These are phyloP conservation scores for Paramormyrops hopkinsi DNA, from an alignment of 2,797 vertebrate genomes.

Conservation along the genomic window DNA sequence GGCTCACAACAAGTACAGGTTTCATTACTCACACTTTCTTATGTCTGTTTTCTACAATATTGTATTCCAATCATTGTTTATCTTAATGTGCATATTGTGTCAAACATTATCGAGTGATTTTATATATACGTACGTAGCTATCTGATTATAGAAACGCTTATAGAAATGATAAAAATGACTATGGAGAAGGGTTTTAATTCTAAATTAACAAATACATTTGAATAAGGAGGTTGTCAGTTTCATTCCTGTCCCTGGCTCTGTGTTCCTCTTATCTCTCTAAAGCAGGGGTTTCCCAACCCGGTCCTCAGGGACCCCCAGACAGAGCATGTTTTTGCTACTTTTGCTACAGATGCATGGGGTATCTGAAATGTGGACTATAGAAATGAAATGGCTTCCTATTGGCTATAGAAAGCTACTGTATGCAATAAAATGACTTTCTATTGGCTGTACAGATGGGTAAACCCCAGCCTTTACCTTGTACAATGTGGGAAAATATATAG, in stretches of 20 bases:
- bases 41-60: not conserved
- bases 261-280: not conserved
- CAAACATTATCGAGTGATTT: not conserved
- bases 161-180: not conserved
- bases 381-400: not conserved
- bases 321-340: not conserved
- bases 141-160: not conserved
- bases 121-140: not conserved
- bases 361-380: not conserved
- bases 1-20: not conserved
- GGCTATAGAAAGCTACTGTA: not conserved
- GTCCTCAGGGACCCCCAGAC: not conserved
- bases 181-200: not conserved
- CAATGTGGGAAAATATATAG: not conserved
- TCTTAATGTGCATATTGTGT: not conserved
- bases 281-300: not conserved
- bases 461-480: not conserved
- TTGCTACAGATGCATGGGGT: not conserved
- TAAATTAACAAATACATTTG: not conserved
- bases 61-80: not conserved
- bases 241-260: not conserved
- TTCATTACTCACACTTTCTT: not conserved
- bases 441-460: not conserved
- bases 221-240: not conserved
- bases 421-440: not conserved